Evolutionary conservation across 2,113 vertebrate genomes (phyloP).

Genomic region (Petromus typicus): DNA sequence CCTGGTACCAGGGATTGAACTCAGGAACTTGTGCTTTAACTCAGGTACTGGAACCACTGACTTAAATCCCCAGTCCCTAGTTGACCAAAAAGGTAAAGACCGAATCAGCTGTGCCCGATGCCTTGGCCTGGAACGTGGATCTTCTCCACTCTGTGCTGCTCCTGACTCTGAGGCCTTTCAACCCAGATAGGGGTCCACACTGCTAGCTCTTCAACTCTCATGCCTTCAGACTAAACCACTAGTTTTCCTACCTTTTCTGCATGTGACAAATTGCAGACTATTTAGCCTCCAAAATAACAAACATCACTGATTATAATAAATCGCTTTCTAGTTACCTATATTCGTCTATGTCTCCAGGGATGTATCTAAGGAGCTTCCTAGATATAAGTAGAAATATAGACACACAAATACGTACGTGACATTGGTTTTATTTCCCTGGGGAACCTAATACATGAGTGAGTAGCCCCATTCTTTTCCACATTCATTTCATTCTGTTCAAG

Average conservation of each 20-base stretch:
- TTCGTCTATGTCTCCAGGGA: not conserved
- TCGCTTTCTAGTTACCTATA: not conserved
- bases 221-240: not conserved
- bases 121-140: not conserved
- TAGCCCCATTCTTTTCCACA: constrained; percentile 12
- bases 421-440: constrained; percentile 17
- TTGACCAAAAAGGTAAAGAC: not conserved
- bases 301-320: not conserved
- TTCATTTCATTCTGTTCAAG: constrained; percentile 42
- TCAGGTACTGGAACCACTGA: too few relatives aligned
- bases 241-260: not conserved
- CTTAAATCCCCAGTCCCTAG: too few relatives aligned
- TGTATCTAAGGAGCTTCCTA: not conserved
- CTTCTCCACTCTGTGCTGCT: not conserved
- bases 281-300: not conserved
- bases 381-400: not conserved
- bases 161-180: not conserved
- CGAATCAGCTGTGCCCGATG: not conserved
- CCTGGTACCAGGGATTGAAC: too few relatives aligned
- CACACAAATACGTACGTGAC: not conserved
- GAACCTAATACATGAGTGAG: not conserved
- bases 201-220: not conserved
- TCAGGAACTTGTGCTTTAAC: too few relatives aligned
- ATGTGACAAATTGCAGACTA: not conserved
- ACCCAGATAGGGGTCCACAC: not conserved